Percentiles rank a stretch among this genome's conserved stretches.
Evolutionary conservation across 2,113 vertebrate genomes (phyloP).

Genomic region (Misgurnus mizolepis): DNA sequence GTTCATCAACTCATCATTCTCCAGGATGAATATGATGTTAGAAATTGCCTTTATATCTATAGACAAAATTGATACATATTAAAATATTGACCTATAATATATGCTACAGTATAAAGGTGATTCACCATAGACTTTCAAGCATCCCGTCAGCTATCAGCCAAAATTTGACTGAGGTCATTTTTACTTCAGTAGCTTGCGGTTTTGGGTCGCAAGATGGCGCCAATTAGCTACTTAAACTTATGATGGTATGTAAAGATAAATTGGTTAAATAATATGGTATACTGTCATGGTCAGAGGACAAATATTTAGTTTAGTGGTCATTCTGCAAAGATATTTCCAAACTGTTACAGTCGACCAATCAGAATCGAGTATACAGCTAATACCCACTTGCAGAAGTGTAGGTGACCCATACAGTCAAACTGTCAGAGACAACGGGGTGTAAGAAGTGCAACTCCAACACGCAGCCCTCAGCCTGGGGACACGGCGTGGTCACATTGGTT

Average conservation of each 20-base stretch:
- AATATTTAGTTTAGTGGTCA: too few species aligned
- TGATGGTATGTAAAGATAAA: conserved; percentile 1
- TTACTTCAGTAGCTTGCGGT: too few species aligned
- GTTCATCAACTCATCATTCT: conserved; percentile 77
- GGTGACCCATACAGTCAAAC: conserved; percentile 90
- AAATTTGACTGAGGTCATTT: too few species aligned
- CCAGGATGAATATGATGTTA: conserved; percentile 83
- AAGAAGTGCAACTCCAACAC: conserved; percentile 86
- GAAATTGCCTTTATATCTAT: conserved; percentile 75
- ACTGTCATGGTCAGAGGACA: too few species aligned
- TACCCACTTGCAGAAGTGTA: conserved; percentile 80
- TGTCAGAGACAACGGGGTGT: conserved; percentile 78
- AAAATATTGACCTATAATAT: too few species aligned
- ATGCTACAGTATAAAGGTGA: too few species aligned
- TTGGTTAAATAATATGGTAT: neutral
- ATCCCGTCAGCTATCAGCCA: too few species aligned
- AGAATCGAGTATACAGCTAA: neutral
- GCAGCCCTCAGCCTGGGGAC: conserved; percentile 85
- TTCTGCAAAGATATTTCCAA: too few species aligned
- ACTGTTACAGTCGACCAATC: too few species aligned
- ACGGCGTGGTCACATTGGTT: conserved; percentile 89
- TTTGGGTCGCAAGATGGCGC: too few species aligned
- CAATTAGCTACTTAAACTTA: neutral
- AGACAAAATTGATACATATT: neutral
- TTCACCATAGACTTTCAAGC: too few species aligned